A percentile compares a stretch with the other conserved stretches of the same genome.
phyloP scores from a whole-genome alignment of 2,797 vertebrate genomes.

The Agapornis canus region DNA sequence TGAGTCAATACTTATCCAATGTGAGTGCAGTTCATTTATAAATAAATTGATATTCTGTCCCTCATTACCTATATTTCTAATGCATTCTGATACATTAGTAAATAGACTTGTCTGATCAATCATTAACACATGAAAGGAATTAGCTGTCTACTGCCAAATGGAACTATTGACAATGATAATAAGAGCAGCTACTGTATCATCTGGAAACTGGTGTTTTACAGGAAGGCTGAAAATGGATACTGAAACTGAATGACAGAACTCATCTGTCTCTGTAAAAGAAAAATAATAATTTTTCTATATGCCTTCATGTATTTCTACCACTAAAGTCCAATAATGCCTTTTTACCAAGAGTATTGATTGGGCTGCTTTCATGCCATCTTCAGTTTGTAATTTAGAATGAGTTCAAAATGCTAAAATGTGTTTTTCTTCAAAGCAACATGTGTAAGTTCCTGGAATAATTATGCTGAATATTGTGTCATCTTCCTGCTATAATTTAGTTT shows the following conservation, averaged over 20 bases:
- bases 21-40: slow-evolving; percentile 99
- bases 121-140: slow-evolving; percentile 85
- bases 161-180: slow-evolving; percentile 98
- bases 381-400: neutral
- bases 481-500: neutral
- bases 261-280: slow-evolving; percentile 37
- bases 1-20: slow-evolving; percentile 94
- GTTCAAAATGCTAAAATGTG: neutral
- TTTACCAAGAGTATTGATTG: neutral
- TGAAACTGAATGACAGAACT: slow-evolving; percentile 58
- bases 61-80: slow-evolving; percentile 99
- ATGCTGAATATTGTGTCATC: neutral
- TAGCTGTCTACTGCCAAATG: slow-evolving; percentile 94
- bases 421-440: slow-evolving; percentile 17
- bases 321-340: slow-evolving; percentile 9
- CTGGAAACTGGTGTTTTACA: slow-evolving; percentile 67
- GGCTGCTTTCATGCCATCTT: slow-evolving; percentile 38
- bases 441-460: neutral
- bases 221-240: slow-evolving; percentile 46
- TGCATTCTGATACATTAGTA: slow-evolving; percentile 95
- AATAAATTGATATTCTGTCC: slow-evolving; percentile 99
- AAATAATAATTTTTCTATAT: slow-evolving; percentile 45
- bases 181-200: slow-evolving; percentile 78
- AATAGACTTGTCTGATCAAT: slow-evolving; percentile 91
- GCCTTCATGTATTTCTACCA: neutral